phyloP scores from a whole-genome alignment of 2,797 vertebrate genomes.

The Acanthopagrus latus region DNA sequence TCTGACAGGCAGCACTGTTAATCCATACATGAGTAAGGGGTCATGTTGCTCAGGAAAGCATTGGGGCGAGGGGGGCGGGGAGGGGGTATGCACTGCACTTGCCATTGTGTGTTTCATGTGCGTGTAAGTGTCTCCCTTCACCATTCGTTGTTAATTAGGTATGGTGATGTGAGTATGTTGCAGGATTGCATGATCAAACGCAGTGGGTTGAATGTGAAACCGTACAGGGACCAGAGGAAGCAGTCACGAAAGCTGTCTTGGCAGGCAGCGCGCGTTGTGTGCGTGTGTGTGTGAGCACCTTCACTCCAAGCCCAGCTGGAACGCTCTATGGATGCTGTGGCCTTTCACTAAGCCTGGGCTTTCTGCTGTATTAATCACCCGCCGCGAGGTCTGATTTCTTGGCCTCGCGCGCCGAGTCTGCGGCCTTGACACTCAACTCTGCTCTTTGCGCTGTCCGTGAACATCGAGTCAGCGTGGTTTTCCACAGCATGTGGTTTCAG shows the following conservation, averaged over 20 bases:
- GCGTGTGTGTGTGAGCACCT: slow-evolving; percentile 29
- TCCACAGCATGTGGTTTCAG: slow-evolving; percentile 70
- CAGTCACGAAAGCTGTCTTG: slow-evolving; percentile 69
- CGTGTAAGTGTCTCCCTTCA: slow-evolving; percentile 55
- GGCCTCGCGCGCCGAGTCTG: slow-evolving; percentile 57
- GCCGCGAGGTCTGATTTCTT: slow-evolving; percentile 78
- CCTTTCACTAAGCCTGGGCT: slow-evolving; percentile 71
- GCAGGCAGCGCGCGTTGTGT: slow-evolving; percentile 41
- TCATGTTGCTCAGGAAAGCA: slow-evolving; percentile 54
- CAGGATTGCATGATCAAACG: slow-evolving; percentile 73
- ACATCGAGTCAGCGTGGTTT: slow-evolving; percentile 70
- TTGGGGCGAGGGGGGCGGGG: slow-evolving; percentile 5
- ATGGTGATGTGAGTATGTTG: slow-evolving; percentile 64
- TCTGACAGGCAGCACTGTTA: slow-evolving; percentile 69
- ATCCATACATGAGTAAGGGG: slow-evolving; percentile 66
- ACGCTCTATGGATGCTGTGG: slow-evolving; percentile 74
- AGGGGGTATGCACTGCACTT: slow-evolving; percentile 22
- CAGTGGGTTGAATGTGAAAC: slow-evolving; percentile 66
- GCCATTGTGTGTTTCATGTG: slow-evolving; percentile 51
- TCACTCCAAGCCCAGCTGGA: slow-evolving; percentile 64
- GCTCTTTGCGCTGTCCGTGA: slow-evolving; percentile 48
- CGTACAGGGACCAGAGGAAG: slow-evolving; percentile 64
- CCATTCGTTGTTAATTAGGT: slow-evolving; percentile 77
- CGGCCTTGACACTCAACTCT: slow-evolving; percentile 69
- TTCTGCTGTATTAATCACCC: slow-evolving; percentile 78